Conservation (phyloP, 2,113 vertebrate genomes). For the Chlorocebus sabaeus region DNA sequence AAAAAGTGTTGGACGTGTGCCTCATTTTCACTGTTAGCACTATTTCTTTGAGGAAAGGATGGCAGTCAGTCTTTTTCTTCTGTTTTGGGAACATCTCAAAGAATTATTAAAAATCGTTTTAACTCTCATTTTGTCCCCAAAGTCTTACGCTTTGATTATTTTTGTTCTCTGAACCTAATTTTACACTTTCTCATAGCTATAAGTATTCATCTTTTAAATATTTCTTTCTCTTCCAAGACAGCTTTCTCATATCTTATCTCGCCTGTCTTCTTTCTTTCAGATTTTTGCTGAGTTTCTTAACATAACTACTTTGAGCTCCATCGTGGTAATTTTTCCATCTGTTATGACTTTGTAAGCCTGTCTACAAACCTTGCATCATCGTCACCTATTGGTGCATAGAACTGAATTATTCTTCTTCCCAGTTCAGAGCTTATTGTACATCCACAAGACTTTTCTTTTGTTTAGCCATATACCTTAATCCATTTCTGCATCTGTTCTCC, state of each 20-base stretch:
- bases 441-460: background rate
- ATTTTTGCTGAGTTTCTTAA: constrained; percentile 24
- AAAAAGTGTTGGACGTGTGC: background rate
- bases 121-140: background rate
- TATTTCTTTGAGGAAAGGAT: background rate
- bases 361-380: background rate
- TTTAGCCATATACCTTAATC: background rate
- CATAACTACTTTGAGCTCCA: background rate
- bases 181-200: background rate
- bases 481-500: background rate
- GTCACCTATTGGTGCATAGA: background rate
- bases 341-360: constrained; percentile 20
- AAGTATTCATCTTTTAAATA: background rate
- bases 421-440: background rate
- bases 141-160: background rate
- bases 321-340: constrained; percentile 36
- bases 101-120: background rate
- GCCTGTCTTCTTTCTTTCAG: background rate
- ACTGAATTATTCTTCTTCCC: background rate
- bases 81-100: background rate
- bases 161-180: background rate
- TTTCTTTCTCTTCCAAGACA: background rate
- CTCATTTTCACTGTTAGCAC: background rate
- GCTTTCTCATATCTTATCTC: constrained; percentile 32
- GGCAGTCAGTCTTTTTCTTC: background rate